Evolutionary conservation across 2,113 vertebrate species (phyloP), one percentile per base, ranked within the genome.

Genomic region (Solenodon paradoxus): DNA sequence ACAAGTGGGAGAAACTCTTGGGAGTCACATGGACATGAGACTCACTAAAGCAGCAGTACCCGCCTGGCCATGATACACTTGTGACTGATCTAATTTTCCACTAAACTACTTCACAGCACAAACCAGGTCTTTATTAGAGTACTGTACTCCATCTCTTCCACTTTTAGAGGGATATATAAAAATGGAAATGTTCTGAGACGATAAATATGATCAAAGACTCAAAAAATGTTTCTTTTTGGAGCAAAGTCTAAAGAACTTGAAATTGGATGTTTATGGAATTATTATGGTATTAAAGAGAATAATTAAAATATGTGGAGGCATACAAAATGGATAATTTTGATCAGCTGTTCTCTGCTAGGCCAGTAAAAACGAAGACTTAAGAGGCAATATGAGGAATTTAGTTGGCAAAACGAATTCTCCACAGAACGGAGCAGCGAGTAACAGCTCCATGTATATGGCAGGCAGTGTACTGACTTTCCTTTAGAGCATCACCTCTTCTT

Each of bases 161-260:
- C 35, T 90, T 97, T 94, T 45, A 79, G 35, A 97, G 93, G 55
- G 42, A 82, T n/a, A 85, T n/a, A 80, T 53, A 63, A 85, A 92
- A 94, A 91, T 71, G 86, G 51, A 91, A 96, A 64, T 77, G 42
- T 71, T 82, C 84, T 94, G 57, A 92, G 45, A 94, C 40, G 49
- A 32, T 26, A 81, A 93, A 55, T 74, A 82, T 74, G 88, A 88
- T n/a, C 81, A 80, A 86, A 51, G 32, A 84, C 45, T 64, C 35
- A 49, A 59, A 83, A 97, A 96, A 95, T 24, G 22, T 47, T 77
- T 51, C 26, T 69, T 20, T 38, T 66, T 75, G 51, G 61, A 94
- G 59, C 38, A 82, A 89, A 96, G 24, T 83, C 74, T 87, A 57
- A 94, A 90, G 84, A 87, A 84, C 71, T 9, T 91, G 26, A 82